Base-by-base conservation (phyloP, 2,797 vertebrate genomes). In the Malacoraja senta region DNA sequence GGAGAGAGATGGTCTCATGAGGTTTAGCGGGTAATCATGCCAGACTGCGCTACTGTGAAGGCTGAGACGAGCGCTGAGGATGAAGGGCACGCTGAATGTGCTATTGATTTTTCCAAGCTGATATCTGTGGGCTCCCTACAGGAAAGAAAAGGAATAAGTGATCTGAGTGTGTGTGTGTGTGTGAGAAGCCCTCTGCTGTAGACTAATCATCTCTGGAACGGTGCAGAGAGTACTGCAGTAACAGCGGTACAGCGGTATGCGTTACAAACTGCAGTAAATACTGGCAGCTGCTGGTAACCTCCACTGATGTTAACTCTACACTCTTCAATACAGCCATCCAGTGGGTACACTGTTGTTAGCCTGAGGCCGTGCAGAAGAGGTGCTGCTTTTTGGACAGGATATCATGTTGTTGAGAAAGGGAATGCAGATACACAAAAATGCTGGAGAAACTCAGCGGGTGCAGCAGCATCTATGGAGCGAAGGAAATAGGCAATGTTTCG, bases 61-160 rank as follows among this genome's bases (percentile, higher is more conserved):
- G 7, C 61, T 32, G n/a, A 63, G 84, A 68, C 17, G 0, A 21
- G 32, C 32, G 63, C n/a, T 17, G 21, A 35, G 13, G 61, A 88
- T 86, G n/a, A 86, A 32, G 83, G 83, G 17, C 1, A n/a, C 4
- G 4, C n/a, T 17, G n/a, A 68, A 10, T 32, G 84, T 32, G n/a
- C 63, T 68, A 88, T 68, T 88, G 84, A 88, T 88, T 88, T 65
- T 17, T 65, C 61, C 61, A 68, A 21, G 63, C 84, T 88, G 84
- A 65, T 35, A 32, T 63, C 65, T 32, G 84, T 35, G n/a, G 63
- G 38, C 17, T 68, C 63, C n/a, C 84, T 68, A 13, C 84, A 35
- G 84, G 35, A 88, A 68, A 88, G 61, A 88, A 63, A 88, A 88
- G 19, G 84, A 88, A 68, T 68, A 68, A 32, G 15, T 88, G 63